Conservation (phyloP, 64 coral and sea anemone species). For the Dendronephthya gigantea region DNA sequence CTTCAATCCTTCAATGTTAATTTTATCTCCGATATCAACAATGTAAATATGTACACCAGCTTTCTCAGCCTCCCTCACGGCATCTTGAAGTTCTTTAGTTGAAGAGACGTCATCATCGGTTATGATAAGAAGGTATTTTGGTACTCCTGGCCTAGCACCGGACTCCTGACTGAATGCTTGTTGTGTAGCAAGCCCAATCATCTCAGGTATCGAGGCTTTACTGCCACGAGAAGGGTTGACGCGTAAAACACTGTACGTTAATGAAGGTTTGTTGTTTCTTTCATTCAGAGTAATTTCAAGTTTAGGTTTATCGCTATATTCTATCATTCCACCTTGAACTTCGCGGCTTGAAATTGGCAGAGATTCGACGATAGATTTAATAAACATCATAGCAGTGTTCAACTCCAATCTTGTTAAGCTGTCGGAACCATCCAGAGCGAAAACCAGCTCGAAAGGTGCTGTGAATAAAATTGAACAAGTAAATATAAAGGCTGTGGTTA, state of each 20-base stretch:
- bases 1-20: not conserved
- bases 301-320: not conserved
- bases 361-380: not conserved
- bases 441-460: not conserved
- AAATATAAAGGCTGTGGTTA: not conserved
- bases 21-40: not conserved
- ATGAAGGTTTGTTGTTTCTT: not conserved
- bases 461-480: not conserved
- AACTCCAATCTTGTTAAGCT: not conserved
- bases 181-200: not conserved
- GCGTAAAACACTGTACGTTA: not conserved
- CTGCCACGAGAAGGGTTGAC: not conserved
- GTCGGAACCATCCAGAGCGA: slow-evolving; percentile 1
- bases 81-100: not conserved
- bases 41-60: not conserved
- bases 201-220: not conserved
- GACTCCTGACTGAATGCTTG: not conserved
- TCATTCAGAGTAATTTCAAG: not conserved
- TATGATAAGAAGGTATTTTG: not conserved
- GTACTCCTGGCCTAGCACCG: not conserved
- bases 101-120: not conserved
- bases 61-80: not conserved
- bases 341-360: not conserved
- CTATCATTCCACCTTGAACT: not conserved
- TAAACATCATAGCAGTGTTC: not conserved